Percentiles rank a stretch among this genome's conserved stretches.
Conservation (phyloP, 1,140 invertebrate species). For the Vollenhovia emeryi region DNA sequence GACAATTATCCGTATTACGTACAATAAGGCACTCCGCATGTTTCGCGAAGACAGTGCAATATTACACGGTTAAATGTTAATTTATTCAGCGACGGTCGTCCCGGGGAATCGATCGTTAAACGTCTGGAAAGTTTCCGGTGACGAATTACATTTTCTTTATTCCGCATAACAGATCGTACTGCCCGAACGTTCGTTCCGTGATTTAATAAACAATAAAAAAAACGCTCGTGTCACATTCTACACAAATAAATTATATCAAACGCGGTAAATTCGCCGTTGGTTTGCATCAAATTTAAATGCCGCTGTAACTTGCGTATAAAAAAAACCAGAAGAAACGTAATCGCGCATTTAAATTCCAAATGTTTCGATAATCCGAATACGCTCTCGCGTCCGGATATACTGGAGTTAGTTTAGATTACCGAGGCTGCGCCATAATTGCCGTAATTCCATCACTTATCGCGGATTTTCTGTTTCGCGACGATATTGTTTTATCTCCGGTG, state of each 20-base stretch:
- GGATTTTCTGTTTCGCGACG: constrained; percentile 27
- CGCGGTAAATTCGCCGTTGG: not conserved
- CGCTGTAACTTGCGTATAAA: not conserved
- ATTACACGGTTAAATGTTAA: constrained; percentile 22
- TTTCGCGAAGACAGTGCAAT: not conserved
- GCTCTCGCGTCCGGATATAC: constrained; percentile 1
- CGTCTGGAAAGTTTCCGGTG: not conserved
- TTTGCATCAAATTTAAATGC: not conserved
- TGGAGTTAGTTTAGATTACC: constrained; percentile 43
- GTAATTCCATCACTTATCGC: constrained; percentile 53
- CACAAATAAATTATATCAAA: not conserved
- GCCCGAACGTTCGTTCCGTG: not conserved
- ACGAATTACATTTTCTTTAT: not conserved
- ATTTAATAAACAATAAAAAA: constrained; percentile 1
- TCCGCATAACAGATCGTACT: not conserved
- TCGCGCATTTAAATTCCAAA: not conserved
- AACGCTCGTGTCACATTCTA: not conserved
- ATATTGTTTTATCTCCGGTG: constrained; percentile 56
- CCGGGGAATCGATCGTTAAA: not conserved
- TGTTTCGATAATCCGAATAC: constrained; percentile 13
- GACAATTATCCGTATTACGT: constrained; percentile 57
- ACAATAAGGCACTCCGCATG: constrained; percentile 32
- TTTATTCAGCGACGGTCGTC: not conserved
- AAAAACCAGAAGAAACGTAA: not conserved
- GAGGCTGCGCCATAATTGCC: constrained; percentile 43